These are phyloP conservation scores for Parus major DNA, from an alignment of 2,113 vertebrate genomes.

Conservation along the genomic window DNA sequence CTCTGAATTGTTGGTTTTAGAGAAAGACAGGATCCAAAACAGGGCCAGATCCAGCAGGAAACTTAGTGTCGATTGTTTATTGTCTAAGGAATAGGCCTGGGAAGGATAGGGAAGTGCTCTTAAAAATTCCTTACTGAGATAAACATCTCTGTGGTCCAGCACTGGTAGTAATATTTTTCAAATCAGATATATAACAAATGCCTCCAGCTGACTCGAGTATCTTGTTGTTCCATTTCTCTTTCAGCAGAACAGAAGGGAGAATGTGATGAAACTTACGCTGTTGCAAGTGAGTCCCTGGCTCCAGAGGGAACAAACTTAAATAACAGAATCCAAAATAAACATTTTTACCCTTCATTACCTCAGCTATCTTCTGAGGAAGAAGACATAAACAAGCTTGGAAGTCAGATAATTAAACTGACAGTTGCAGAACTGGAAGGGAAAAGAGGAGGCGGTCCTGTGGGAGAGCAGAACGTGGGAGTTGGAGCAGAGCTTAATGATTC, in stretches of 20 bases:
- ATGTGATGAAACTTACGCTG: slow-evolving; percentile 64
- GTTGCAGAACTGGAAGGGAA: slow-evolving; percentile 58
- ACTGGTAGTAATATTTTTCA: background rate
- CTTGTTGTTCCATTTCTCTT: slow-evolving; percentile 69
- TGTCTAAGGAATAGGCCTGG: background rate
- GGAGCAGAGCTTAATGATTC: slow-evolving; percentile 46
- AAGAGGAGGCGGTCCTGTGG: background rate
- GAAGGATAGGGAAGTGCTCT: background rate
- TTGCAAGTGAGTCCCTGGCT: slow-evolving; percentile 60
- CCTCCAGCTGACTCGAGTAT: background rate
- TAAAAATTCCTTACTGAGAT: background rate
- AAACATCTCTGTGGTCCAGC: background rate
- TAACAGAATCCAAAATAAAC: slow-evolving; percentile 62
- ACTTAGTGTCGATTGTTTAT: background rate
- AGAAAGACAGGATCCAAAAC: background rate
- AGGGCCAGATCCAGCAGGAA: background rate
- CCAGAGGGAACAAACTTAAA: slow-evolving; percentile 76
- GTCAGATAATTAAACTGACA: slow-evolving; percentile 69
- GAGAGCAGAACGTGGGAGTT: background rate
- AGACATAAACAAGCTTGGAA: slow-evolving; percentile 70
- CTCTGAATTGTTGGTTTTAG: background rate
- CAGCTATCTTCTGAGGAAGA: slow-evolving; percentile 51
- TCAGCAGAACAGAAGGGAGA: slow-evolving; percentile 75
- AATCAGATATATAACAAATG: background rate
- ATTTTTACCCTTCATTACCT: slow-evolving; percentile 71